Percentiles rank a stretch among this genome's conserved stretches.
Conservation (phyloP, 2,888 invertebrate species). For the Cremastobaeus sp. region DNA sequence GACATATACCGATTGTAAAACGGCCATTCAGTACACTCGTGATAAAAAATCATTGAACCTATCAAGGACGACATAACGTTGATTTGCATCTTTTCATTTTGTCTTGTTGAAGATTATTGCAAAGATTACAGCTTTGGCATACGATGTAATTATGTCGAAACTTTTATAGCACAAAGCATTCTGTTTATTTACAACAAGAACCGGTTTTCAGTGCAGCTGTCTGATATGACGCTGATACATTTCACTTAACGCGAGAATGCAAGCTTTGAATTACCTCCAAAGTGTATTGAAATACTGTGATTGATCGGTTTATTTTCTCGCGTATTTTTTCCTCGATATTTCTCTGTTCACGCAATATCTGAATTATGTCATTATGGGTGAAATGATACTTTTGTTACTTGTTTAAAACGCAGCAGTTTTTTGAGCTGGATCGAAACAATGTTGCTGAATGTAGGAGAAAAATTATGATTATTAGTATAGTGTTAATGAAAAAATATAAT, state of each 20-base stretch:
- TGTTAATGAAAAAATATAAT: conserved; percentile 36
- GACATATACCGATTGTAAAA: too few species aligned
- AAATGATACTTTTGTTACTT: conserved; percentile 46
- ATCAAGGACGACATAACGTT: too few species aligned
- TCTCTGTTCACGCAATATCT: conserved; percentile 47
- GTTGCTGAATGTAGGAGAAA: neutral
- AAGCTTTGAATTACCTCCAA: conserved; percentile 28
- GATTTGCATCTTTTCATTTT: too few species aligned
- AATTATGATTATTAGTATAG: neutral
- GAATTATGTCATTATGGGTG: conserved; percentile 38
- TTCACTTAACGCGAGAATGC: conserved; percentile 39
- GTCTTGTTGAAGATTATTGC: too few species aligned
- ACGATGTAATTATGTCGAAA: too few species aligned
- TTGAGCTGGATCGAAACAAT: conserved; percentile 7
- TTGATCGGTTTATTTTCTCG: conserved; percentile 27
- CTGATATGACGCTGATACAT: conserved; percentile 43
- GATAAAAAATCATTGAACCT: too few species aligned
- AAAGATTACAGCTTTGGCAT: too few species aligned
- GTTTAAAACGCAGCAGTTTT: conserved; percentile 26
- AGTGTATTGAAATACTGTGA: conserved; percentile 31
- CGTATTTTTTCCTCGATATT: conserved; percentile 52
- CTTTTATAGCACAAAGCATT: too few species aligned
- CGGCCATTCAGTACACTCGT: too few species aligned
- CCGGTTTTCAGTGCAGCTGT: too few species aligned
- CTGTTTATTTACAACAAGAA: too few species aligned